A percentile compares a stretch with the other conserved stretches of the same genome.
These are phyloP conservation scores for Onychostruthus taczanowskii DNA, from an alignment of 2,113 vertebrate species.

Conservation along the genomic window DNA sequence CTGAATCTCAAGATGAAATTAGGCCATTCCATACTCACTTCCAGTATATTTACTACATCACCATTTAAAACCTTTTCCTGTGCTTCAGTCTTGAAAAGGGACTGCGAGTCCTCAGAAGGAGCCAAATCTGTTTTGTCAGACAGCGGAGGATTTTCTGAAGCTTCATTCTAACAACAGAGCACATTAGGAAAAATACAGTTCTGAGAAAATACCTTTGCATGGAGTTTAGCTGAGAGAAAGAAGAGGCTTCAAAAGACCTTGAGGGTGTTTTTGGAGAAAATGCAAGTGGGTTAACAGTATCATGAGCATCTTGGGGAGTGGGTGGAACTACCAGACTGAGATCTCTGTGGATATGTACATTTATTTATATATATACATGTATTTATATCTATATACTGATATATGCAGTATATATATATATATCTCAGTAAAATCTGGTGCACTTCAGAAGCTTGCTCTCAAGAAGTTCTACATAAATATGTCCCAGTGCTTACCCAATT, in stretches of 20 bases:
- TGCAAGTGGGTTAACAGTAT: not conserved
- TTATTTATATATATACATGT: not conserved
- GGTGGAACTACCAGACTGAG: not conserved
- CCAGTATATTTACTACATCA: constrained; percentile 42
- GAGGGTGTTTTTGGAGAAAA: not conserved
- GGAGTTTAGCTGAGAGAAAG: not conserved
- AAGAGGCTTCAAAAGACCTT: not conserved
- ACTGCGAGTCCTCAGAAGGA: constrained; percentile 10
- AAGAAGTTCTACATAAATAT: rapidly evolving
- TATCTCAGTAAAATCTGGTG: not conserved
- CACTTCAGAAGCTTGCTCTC: not conserved
- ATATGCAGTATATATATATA: no score
- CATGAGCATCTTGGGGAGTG: rapidly evolving
- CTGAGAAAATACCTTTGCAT: not conserved
- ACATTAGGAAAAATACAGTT: not conserved
- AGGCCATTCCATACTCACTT: not conserved
- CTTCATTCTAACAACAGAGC: constrained; percentile 59
- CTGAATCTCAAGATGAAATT: not conserved
- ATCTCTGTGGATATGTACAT: not conserved
- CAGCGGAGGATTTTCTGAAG: constrained; percentile 48
- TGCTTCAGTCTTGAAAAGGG: constrained; percentile 46
- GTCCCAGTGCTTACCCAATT: not conserved
- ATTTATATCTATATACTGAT: not conserved
- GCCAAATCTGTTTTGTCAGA: constrained; percentile 50
- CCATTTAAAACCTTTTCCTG: constrained; percentile 70